Conservation (phyloP, 2,888 invertebrate genomes). For the Tridacna crocea region DNA sequence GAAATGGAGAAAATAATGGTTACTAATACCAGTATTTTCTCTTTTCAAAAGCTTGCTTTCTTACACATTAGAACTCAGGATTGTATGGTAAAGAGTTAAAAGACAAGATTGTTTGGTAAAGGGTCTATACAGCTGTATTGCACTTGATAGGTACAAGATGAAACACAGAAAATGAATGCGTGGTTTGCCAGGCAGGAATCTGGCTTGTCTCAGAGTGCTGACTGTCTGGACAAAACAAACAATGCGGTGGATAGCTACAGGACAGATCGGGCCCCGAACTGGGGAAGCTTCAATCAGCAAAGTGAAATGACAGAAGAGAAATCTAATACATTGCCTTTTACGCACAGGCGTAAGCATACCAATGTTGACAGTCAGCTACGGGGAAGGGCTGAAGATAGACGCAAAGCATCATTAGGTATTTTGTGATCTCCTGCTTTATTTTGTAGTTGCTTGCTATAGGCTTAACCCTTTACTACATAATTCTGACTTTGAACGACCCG, state of each 20-base stretch:
- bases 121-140: neutral
- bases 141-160: slow-evolving; percentile 71
- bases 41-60: too few relatives aligned
- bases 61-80: too few relatives aligned
- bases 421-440: neutral
- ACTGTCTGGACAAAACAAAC: slow-evolving; percentile 28
- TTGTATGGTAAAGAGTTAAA: neutral
- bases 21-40: neutral
- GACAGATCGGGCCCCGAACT: slow-evolving; percentile 36
- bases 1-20: neutral
- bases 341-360: slow-evolving; percentile 28
- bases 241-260: slow-evolving; percentile 35
- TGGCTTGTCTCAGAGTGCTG: slow-evolving; percentile 30
- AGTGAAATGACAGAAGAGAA: slow-evolving; percentile 38
- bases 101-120: slow-evolving; percentile 4
- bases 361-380: slow-evolving; percentile 32
- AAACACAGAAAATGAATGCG: slow-evolving; percentile 75
- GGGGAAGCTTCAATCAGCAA: slow-evolving; percentile 20
- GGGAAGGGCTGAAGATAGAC: slow-evolving; percentile 41
- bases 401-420: slow-evolving; percentile 51
- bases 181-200: slow-evolving; percentile 68
- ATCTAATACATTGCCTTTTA: slow-evolving; percentile 56
- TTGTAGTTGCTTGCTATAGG: neutral
- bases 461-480: neutral
- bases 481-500: neutral